Conservation (phyloP, 2,797 vertebrate species). For the Chelon auratus region DNA sequence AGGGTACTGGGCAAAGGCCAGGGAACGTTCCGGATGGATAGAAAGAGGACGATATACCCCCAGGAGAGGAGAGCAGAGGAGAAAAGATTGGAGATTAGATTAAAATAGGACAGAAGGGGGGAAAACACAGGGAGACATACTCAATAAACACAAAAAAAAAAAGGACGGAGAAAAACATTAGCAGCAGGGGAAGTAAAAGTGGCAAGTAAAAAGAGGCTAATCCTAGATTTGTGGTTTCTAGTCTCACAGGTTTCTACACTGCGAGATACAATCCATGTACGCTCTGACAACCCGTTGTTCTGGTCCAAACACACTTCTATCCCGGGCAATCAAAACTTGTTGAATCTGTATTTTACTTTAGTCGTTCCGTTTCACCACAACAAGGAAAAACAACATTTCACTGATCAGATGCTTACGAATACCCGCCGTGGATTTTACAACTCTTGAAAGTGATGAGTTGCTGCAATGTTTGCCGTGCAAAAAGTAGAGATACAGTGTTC, state of each 20-base stretch:
- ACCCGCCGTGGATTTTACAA: too few relatives aligned
- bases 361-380: too few relatives aligned
- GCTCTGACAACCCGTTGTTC: too few relatives aligned
- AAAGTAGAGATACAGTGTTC: too few relatives aligned
- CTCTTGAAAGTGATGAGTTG: too few relatives aligned
- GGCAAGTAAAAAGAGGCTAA: not conserved
- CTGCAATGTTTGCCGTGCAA: too few relatives aligned
- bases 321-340: too few relatives aligned
- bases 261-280: too few relatives aligned
- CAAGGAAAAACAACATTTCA: too few relatives aligned
- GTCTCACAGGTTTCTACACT: not conserved
- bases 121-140: not conserved
- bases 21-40: conserved; percentile 69
- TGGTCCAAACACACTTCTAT: too few relatives aligned
- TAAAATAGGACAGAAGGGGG: not conserved
- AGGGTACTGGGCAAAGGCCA: conserved; percentile 73
- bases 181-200: conserved; percentile 3
- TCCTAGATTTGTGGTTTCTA: not conserved
- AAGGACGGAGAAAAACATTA: conserved; percentile 11
- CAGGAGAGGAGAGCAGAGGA: conserved; percentile 54
- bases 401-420: too few relatives aligned
- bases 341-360: too few relatives aligned
- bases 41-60: conserved; percentile 61
- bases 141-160: conserved; percentile 5
- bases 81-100: conserved; percentile 35